Conservation (phyloP, 2,797 vertebrate species). For the Craterocephalus amniculus region DNA sequence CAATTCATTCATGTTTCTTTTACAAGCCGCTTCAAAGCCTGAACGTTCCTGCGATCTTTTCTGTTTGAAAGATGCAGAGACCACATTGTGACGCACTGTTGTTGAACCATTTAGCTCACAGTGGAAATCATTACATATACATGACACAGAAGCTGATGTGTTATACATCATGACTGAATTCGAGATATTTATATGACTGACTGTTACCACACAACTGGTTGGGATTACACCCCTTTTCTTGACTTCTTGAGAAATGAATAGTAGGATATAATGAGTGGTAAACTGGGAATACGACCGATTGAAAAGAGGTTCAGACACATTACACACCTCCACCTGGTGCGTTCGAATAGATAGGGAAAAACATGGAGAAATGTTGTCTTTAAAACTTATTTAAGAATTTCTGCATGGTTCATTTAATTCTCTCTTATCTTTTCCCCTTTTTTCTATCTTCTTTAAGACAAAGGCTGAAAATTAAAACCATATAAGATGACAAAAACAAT, state of each 20-base stretch:
- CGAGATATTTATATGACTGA: neutral
- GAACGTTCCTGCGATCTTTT: neutral
- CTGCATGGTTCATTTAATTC: slow-evolving; percentile 19
- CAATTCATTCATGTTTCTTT: neutral
- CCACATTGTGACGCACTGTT: neutral
- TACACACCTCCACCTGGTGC: slow-evolving; percentile 12
- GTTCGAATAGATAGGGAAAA: slow-evolving; percentile 22
- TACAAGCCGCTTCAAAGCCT: neutral
- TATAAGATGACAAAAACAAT: neutral
- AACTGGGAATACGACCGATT: neutral
- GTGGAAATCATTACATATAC: neutral
- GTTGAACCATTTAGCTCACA: neutral
- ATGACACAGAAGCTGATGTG: slow-evolving; percentile 3
- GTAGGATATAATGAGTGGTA: neutral
- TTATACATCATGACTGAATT: neutral
- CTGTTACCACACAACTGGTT: neutral
- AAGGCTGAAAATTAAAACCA: neutral
- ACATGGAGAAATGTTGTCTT: slow-evolving; percentile 11
- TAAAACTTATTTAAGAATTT: slow-evolving; percentile 23
- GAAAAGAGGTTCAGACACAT: slow-evolving; percentile 1
- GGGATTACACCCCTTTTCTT: slow-evolving; percentile 4
- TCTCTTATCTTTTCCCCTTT: neutral
- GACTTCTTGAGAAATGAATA: slow-evolving; percentile 2
- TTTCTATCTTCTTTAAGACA: neutral
- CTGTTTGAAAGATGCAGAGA: neutral